Evolutionary conservation across 2,888 invertebrate species (phyloP).

Genomic region (Tetranychus truncatus): DNA sequence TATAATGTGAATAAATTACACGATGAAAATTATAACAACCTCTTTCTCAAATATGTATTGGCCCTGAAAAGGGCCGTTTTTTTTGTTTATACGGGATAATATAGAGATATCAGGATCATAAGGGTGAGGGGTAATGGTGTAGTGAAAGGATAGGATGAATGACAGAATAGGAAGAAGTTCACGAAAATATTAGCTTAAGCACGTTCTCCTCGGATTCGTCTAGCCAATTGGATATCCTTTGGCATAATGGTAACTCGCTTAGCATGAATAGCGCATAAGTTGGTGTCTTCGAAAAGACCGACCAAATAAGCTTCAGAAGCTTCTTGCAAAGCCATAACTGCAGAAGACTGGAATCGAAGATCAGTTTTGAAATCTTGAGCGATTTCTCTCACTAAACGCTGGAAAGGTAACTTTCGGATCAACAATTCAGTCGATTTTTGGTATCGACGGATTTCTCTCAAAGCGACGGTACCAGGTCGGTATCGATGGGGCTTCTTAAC

Average conservation of each 20-base stretch:
- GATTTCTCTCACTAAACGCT: slow-evolving; percentile 85
- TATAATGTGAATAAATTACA: slow-evolving; percentile 10
- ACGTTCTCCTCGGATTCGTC: slow-evolving; percentile 87
- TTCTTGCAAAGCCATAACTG: slow-evolving; percentile 52
- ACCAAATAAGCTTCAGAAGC: slow-evolving; percentile 77
- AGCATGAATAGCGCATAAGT: slow-evolving; percentile 90
- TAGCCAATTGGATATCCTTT: slow-evolving; percentile 86
- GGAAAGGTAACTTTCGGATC: slow-evolving; percentile 87
- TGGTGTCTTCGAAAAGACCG: slow-evolving; percentile 90
- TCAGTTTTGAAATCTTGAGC: slow-evolving; percentile 94
- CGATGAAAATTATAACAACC: background rate
- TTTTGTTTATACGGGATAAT: background rate
- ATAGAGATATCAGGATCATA: background rate
- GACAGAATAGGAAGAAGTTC: background rate
- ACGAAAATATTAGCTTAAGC: slow-evolving; percentile 41
- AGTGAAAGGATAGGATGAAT: background rate
- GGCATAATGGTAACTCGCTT: slow-evolving; percentile 96
- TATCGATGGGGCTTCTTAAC: slow-evolving; percentile 94
- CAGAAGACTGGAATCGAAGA: slow-evolving; percentile 82
- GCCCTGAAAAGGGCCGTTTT: background rate
- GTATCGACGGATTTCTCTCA: slow-evolving; percentile 89
- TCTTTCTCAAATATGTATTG: background rate
- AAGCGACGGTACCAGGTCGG: slow-evolving; percentile 83
- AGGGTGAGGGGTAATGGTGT: background rate
- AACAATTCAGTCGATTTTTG: slow-evolving; percentile 88